Evolutionary conservation across 2,113 vertebrate species (phyloP), one percentile per base, ranked within the genome.

Genomic region (Raja brachyura): DNA sequence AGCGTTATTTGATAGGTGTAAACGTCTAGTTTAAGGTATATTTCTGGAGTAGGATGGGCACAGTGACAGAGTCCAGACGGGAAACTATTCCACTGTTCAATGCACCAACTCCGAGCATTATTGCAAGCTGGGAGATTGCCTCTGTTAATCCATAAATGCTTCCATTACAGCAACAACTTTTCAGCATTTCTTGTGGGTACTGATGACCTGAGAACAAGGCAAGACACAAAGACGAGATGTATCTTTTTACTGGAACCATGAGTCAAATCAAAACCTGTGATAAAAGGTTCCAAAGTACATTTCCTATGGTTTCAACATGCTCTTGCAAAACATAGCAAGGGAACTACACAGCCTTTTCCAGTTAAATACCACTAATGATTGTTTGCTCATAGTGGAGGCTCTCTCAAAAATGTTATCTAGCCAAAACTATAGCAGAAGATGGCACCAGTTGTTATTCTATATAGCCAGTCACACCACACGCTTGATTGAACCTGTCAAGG

Each of bases 401-500:
- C 48, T 74, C 90, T 74, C 68, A 73, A 92, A 92, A 92, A 92
- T 92, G 90, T 92, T 73, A 92, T 92, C 90, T 92, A 92, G 90
- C 68, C 90, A 92, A 73, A 92, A 92, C 90, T 74, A 92, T 74
- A 74, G 90, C 90, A 92, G 68, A 92, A 92, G 90, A 92, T 92
- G 90, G 90, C 90, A 73, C 90, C 90, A 92, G 90, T 63, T 92
- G 90, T 92, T 92, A 92, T 70, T 92, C 90, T 92, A 70, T 73
- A 92, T 48, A 92, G 90, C 68, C 66, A 73, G 90, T 92, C 90
- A 92, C 63, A 73, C 59, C 61, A 70, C 66, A 92, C 28, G 90
- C 90, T 74, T 92, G 90, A 92, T 48, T 73, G 90, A 92, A 92
- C 33, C 68, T 92, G 90, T 92, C 90, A 92, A 74, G 59, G 48